phyloP scores from a whole-genome alignment of 2,888 invertebrate species.

The Drosophila dives region DNA sequence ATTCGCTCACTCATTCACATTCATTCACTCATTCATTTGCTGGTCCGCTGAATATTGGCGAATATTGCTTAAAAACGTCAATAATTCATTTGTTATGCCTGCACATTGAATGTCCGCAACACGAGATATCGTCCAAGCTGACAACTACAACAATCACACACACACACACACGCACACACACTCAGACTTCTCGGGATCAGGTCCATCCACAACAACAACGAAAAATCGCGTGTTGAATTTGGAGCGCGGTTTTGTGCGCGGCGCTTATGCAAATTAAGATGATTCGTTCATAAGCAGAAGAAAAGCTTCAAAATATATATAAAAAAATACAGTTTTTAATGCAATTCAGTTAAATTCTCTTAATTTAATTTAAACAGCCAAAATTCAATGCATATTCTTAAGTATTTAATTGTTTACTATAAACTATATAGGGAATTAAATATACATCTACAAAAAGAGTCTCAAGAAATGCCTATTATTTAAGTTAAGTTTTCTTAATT shows the following conservation, averaged over 20 bases:
- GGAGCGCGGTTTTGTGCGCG: slow-evolving; percentile 72
- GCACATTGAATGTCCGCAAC: slow-evolving; percentile 84
- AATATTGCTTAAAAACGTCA: slow-evolving; percentile 85
- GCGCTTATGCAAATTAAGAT: slow-evolving; percentile 77
- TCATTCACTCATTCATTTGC: not conserved
- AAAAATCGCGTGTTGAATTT: slow-evolving; percentile 67
- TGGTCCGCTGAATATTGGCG: slow-evolving; percentile 75
- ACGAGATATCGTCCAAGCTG: slow-evolving; percentile 74
- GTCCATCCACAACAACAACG: not conserved
- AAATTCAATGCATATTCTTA: not conserved
- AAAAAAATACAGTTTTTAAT: slow-evolving; percentile 6
- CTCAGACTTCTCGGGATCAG: slow-evolving; percentile 7
- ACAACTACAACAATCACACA: slow-evolving; percentile 3
- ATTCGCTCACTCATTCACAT: not conserved
- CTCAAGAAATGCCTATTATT: not conserved
- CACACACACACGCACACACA: not conserved
- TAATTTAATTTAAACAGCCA: no score
- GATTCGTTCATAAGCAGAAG: slow-evolving; percentile 29
- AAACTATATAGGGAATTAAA: not conserved
- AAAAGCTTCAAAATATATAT: not conserved
- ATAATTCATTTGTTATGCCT: slow-evolving; percentile 85
- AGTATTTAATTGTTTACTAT: not conserved
- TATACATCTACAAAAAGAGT: not conserved
- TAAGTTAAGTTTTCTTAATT: not conserved
- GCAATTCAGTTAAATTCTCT: not conserved